These are phyloP conservation scores for Anagyrus pseudococci DNA, from an alignment of 2,888 invertebrate species.

Conservation along the genomic window DNA sequence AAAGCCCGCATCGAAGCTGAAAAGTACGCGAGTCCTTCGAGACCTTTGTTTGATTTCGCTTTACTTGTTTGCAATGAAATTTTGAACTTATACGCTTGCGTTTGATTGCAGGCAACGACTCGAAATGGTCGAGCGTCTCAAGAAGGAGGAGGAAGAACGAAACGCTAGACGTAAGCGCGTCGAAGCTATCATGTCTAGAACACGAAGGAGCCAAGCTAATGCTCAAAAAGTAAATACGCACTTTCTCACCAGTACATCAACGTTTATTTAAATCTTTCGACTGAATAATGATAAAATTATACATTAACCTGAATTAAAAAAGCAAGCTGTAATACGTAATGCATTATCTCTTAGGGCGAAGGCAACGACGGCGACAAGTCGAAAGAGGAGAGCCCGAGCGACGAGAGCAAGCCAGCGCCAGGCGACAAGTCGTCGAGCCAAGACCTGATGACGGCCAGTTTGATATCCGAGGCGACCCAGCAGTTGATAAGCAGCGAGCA, in stretches of 20 bases:
- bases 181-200: constrained; percentile 91
- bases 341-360: constrained; percentile 49
- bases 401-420: constrained; percentile 52
- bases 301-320: not conserved
- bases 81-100: too few species aligned
- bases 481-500: constrained; percentile 58
- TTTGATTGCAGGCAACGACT: constrained; percentile 68
- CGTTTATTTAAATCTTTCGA: not conserved
- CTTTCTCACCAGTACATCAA: too few species aligned
- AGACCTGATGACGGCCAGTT: constrained; percentile 58
- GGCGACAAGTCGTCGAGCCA: constrained; percentile 49
- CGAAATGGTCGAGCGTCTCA: constrained; percentile 83
- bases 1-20: constrained; percentile 88
- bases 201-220: constrained; percentile 67
- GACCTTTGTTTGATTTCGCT: too few species aligned
- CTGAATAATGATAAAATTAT: not conserved
- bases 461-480: constrained; percentile 59
- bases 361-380: constrained; percentile 56
- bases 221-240: constrained; percentile 60
- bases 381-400: constrained; percentile 58
- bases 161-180: constrained; percentile 87
- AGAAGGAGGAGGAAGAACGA: constrained; percentile 88
- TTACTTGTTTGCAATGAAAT: too few species aligned
- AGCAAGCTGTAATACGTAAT: not conserved
- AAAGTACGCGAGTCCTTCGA: constrained; percentile 52